Evolutionary conservation across 2,888 invertebrate genomes (phyloP).

Genomic region (Marronus borbonicus): DNA sequence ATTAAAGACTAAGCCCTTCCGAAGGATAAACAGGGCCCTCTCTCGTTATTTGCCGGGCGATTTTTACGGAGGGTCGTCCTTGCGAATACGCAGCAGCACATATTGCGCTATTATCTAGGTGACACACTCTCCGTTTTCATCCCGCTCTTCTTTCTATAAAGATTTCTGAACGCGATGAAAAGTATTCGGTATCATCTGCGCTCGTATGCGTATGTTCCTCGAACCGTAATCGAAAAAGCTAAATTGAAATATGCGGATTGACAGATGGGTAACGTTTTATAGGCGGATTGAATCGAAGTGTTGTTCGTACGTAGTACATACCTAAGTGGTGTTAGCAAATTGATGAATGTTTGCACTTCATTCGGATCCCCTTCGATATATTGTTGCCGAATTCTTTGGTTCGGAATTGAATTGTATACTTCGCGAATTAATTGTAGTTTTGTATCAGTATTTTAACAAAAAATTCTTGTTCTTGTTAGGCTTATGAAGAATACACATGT

Average conservation of each 20-base stretch:
- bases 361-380: background rate
- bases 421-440: no score
- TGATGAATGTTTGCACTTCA: conserved; percentile 9
- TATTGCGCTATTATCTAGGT: conserved; percentile 40
- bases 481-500: no score
- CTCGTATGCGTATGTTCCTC: conserved; percentile 10
- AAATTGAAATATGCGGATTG: conserved; percentile 42
- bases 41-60: conserved; percentile 45
- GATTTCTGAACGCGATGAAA: conserved; percentile 20
- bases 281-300: background rate
- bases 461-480: no score
- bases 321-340: background rate
- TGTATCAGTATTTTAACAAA: no score
- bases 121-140: conserved; percentile 36
- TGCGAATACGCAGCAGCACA: background rate
- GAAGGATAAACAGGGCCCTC: conserved; percentile 24
- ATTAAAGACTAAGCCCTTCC: conserved; percentile 55
- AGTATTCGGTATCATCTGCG: conserved; percentile 32
- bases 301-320: background rate
- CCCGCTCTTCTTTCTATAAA: background rate
- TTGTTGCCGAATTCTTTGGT: background rate
- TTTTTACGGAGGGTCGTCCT: conserved; percentile 43
- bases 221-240: conserved; percentile 33
- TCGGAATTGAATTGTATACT: no score
- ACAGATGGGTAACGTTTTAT: conserved; percentile 38